These are phyloP conservation scores for Ceyx margarethae DNA, from an alignment of 2,113 vertebrate species.

Conservation along the genomic window DNA sequence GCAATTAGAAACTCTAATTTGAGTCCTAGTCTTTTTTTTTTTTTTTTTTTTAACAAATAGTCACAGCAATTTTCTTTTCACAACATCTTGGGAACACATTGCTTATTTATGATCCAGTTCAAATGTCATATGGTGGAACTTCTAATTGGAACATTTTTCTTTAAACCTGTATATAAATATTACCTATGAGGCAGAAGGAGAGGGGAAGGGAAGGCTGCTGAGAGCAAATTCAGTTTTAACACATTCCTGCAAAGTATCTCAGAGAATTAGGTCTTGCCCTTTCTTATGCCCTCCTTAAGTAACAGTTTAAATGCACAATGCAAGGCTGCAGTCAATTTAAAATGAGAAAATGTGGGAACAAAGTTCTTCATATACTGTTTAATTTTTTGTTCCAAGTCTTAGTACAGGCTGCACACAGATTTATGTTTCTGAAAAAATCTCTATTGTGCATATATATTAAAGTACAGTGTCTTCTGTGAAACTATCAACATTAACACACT, in stretches of 20 bases:
- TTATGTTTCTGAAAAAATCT: not conserved
- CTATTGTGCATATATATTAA: not conserved
- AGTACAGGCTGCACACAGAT: not conserved
- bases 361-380: not conserved
- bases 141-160: conserved; percentile 59
- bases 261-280: not conserved
- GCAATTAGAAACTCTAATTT: conserved; percentile 31
- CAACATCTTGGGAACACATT: conserved; percentile 2
- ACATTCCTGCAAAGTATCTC: not conserved
- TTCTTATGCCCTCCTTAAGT: not conserved
- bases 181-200: conserved; percentile 1
- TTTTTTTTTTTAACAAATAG: conserved; percentile 13
- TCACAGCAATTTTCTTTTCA: not conserved
- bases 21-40: not conserved
- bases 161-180: conserved; percentile 42
- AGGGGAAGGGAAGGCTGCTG: not conserved
- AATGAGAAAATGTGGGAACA: not conserved
- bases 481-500: not conserved
- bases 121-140: conserved; percentile 21
- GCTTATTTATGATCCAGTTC: conserved; percentile 53
- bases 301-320: not conserved
- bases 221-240: conserved; percentile 29
- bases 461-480: not conserved
- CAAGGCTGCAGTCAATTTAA: not conserved
- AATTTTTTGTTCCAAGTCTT: not conserved